Evolutionary conservation across 2,888 invertebrate genomes (phyloP), one percentile per base, ranked within the genome.

Genomic region (Thelaira solivaga): DNA sequence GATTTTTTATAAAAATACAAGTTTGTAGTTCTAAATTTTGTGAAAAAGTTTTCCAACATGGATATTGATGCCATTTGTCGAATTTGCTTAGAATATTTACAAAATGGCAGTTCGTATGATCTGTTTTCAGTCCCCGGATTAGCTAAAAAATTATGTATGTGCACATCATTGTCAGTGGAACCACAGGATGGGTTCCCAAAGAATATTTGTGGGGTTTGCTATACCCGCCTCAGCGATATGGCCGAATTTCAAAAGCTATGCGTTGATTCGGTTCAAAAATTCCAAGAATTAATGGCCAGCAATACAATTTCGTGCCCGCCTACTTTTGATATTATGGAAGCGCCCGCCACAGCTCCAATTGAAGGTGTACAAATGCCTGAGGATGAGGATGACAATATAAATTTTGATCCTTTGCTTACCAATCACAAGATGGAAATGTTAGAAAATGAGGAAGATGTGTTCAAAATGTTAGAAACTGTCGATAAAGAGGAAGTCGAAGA

Each of bases 101-200:
- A 85, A 71, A 85, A 82, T 80, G 85, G 83, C 51, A 83, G 79
- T 68, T 80, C 83, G 10, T 84, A 86, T 71, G 86, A 87, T 82
- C 75, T 87, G 69, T 87, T 87, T 76, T 59, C 83, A 69, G 83
- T 86, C 43, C 85, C 86, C 11, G 87, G 86, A 39, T 77, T 87
- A 65, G 84, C 83, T 22, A 85, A 86, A 76, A 88, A 87, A 80
- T 82, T 88, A 2, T 83, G 83, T 73, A 82, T 84, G 29, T 88
- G 86, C 72, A 88, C 88, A 3, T 84, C 88, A 7, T 76, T 88
- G 49, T 83, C 84, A 2, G 86, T 87, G 77, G 86, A 87, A 59
- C 84, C 83, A 53, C 83, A 85, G 67, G 87, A 87, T 81, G 88
- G 86, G 10, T 88, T 86, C 29, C 88, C 87, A 10, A 85, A 84